phyloP scores from a whole-genome alignment of 2,113 vertebrate species.

The Melospiza georgiana region DNA sequence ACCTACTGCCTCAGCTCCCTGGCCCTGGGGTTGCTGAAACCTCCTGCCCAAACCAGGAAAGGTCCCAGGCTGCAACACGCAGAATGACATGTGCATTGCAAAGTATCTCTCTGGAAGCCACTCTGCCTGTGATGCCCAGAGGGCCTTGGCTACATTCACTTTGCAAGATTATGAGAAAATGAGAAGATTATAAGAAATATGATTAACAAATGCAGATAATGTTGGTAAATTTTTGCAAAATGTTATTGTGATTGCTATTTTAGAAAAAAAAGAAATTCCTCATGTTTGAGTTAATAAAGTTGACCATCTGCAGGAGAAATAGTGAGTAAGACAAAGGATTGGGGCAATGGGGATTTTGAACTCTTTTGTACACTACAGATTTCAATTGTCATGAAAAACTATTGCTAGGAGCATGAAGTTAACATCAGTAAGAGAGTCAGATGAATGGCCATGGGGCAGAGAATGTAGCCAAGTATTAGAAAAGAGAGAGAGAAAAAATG shows the following conservation, averaged over 20 bases:
- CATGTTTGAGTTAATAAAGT: not conserved
- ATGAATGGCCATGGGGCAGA: not conserved
- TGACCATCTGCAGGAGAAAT: not conserved
- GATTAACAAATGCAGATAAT: not conserved
- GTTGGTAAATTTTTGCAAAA: not conserved
- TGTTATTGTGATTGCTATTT: not conserved
- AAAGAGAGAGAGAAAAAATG: not conserved
- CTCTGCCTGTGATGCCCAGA: not conserved
- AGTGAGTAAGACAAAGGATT: not conserved
- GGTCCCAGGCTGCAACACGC: rapidly evolving
- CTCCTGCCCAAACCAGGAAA: not conserved
- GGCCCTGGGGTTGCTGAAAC: not conserved
- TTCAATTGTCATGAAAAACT: conserved; percentile 8
- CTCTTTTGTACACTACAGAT: not conserved
- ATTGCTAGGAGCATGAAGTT: not conserved
- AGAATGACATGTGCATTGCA: not conserved
- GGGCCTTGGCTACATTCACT: not conserved
- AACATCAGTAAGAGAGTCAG: not conserved
- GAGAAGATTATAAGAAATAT: not conserved
- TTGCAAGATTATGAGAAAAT: not conserved
- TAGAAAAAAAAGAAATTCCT: not conserved
- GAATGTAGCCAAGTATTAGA: not conserved
- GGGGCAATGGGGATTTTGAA: not conserved
- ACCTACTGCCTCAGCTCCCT: not conserved
- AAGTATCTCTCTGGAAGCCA: not conserved